Evolutionary conservation across 1,140 invertebrate genomes (phyloP).

Genomic region (Xylocopa sonorina): DNA sequence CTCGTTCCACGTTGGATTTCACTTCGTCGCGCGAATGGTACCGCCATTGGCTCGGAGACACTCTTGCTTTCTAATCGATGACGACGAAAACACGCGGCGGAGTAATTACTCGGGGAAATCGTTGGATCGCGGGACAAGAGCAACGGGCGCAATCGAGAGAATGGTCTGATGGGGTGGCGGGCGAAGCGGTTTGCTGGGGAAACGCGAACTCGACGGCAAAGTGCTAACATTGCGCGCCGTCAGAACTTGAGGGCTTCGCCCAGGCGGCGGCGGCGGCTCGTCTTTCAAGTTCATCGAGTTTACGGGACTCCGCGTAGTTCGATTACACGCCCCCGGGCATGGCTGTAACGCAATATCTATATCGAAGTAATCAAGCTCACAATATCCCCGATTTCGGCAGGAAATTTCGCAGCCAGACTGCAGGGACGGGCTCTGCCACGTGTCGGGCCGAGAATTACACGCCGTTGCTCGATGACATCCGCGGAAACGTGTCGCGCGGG

Average conservation of each 20-base stretch:
- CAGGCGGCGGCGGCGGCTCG: slow-evolving; percentile 41
- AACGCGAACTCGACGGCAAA: slow-evolving; percentile 32
- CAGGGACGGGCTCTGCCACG: neutral
- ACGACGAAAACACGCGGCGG: neutral
- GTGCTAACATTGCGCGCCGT: slow-evolving; percentile 42
- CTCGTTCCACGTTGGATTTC: no score
- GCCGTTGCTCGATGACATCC: no score
- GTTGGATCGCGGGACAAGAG: slow-evolving; percentile 18
- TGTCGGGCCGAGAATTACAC: slow-evolving; percentile 7
- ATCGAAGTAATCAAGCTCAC: slow-evolving; percentile 60
- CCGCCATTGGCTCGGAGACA: no score
- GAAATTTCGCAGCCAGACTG: slow-evolving; percentile 47
- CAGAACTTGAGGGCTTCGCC: slow-evolving; percentile 43
- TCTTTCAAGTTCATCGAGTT: slow-evolving; percentile 60
- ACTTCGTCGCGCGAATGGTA: no score
- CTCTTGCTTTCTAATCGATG: no score
- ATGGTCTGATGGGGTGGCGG: no score
- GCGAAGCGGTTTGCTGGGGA: neutral
- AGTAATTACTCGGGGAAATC: slow-evolving; percentile 42
- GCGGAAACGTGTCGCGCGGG: neutral
- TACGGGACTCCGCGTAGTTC: slow-evolving; percentile 50
- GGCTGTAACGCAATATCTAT: slow-evolving; percentile 63
- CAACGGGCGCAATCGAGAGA: neutral
- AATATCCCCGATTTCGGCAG: slow-evolving; percentile 62
- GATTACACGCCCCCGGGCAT: slow-evolving; percentile 59